Base-by-base conservation (phyloP, 2,797 vertebrate species). In the Sebastiscus albofasciatus region DNA sequence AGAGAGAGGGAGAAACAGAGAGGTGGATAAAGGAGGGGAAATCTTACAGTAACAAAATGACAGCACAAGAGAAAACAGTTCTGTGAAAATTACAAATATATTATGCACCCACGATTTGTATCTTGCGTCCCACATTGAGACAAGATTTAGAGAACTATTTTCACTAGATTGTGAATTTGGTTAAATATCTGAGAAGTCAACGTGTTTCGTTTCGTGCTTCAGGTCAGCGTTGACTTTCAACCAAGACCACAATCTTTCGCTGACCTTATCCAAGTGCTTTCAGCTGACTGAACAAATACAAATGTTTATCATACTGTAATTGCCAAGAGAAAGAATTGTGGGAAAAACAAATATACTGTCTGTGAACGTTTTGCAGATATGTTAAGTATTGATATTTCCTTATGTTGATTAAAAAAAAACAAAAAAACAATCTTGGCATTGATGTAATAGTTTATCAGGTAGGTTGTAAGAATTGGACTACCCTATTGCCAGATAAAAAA, bases 1-100 rank as follows among this genome's bases (percentile, higher is more conserved):
- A 81, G 56, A 29, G 56, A n/a, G 27, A 73, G 75, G 33, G 73
- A 34, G 52, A 36, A 67, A 70, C 55, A 56, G n/a, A 60, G 77
- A 71, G 73, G 75, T 60, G 75, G 73, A 71, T 18, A 29, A 56
- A 46, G 59, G 46, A 10, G 76, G 72, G 54, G 8, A 58, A 58
- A 33, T 69, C 52, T 80, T 55, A 83, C 64, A 58, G 62, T 29
- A 67, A 71, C 42, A 70, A 67, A 86, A 70, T 4, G 20, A 72
- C 46, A 65, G 33, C 18, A 20, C 6, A 3, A 36, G 6, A 31
- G 26, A 27, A 29, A 18, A 66, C 58, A 59, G 16, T 13, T 18
- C 2, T 10, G 27, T 27, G 31, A 29, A 62, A 56, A 74, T 10
- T 26, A 55, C 2, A 39, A 31, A n/a, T 27, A 16, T 4, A 27